phyloP scores from a whole-genome alignment of 1,140 invertebrate genomes.

The Babylonia areolata region DNA sequence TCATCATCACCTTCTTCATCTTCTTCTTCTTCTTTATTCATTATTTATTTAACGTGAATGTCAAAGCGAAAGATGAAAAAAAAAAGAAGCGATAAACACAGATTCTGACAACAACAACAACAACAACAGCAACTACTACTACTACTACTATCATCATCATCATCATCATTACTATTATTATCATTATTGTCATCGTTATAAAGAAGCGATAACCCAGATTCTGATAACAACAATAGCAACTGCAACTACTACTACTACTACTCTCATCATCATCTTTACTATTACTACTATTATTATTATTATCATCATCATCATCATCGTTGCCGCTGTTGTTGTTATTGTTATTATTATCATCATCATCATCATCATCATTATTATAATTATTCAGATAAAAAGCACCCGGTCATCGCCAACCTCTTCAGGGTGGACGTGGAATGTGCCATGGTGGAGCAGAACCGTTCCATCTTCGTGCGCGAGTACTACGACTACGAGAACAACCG shows the following conservation, averaged over 20 bases:
- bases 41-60: too few relatives aligned
- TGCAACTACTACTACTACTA: neutral
- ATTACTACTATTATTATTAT: neutral
- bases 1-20: too few relatives aligned
- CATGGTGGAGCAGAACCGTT: slow-evolving; percentile 35
- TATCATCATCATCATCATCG: neutral
- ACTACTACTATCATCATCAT: too few relatives aligned
- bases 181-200: too few relatives aligned
- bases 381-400: neutral
- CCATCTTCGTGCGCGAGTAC: slow-evolving; percentile 38
- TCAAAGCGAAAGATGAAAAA: too few relatives aligned
- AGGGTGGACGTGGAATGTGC: slow-evolving; percentile 34
- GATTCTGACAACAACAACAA: too few relatives aligned
- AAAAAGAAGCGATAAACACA: too few relatives aligned
- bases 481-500: slow-evolving; percentile 32
- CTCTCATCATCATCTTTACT: neutral
- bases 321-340: neutral
- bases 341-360: neutral
- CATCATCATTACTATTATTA: too few relatives aligned
- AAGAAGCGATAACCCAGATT: too few relatives aligned
- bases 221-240: neutral
- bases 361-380: neutral
- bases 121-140: too few relatives aligned
- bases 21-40: too few relatives aligned
- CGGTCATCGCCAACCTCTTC: slow-evolving; percentile 22